These are phyloP conservation scores for Latheticus oryzae DNA, from an alignment of 2,888 invertebrate genomes.

Conservation along the genomic window DNA sequence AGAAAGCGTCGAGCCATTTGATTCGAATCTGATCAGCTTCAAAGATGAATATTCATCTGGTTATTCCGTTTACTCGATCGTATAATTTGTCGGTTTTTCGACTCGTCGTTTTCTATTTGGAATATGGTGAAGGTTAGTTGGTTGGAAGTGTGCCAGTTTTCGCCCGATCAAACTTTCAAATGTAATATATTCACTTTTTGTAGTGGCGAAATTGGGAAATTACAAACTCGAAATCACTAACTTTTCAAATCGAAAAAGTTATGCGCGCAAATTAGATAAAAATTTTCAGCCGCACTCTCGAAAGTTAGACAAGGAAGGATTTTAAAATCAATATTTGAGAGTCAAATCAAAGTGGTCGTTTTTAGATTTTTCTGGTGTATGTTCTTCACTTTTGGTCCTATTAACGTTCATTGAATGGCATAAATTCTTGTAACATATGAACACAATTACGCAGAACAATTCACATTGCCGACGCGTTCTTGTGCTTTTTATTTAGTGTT, in stretches of 20 bases:
- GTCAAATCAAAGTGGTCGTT: no score
- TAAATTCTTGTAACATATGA: slow-evolving; percentile 23
- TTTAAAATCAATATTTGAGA: no score
- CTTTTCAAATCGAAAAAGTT: slow-evolving; percentile 43
- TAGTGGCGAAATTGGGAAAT: slow-evolving; percentile 42
- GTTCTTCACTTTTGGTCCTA: no score
- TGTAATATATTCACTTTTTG: slow-evolving; percentile 43
- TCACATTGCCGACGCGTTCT: slow-evolving; percentile 43
- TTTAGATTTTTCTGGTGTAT: no score
- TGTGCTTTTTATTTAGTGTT: slow-evolving; percentile 45
- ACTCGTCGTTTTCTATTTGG: slow-evolving; percentile 19
- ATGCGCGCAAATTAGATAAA: slow-evolving; percentile 36
- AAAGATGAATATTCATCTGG: slow-evolving; percentile 55
- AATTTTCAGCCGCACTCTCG: slow-evolving; percentile 31
- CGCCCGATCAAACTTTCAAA: slow-evolving; percentile 41
- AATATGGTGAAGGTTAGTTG: slow-evolving; percentile 23
- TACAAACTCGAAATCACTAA: slow-evolving; percentile 39
- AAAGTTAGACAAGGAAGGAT: no score
- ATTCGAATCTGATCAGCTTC: slow-evolving; percentile 55
- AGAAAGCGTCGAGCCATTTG: slow-evolving; percentile 55
- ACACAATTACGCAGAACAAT: slow-evolving; percentile 35
- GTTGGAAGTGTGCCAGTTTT: slow-evolving; percentile 41
- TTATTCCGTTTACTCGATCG: slow-evolving; percentile 43
- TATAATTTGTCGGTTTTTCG: slow-evolving; percentile 46
- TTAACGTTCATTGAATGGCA: slow-evolving; percentile 13